Evolutionary conservation across 1,140 invertebrate genomes (phyloP), one percentile per base, ranked within the genome.

Genomic region (Drosophila sproati): DNA sequence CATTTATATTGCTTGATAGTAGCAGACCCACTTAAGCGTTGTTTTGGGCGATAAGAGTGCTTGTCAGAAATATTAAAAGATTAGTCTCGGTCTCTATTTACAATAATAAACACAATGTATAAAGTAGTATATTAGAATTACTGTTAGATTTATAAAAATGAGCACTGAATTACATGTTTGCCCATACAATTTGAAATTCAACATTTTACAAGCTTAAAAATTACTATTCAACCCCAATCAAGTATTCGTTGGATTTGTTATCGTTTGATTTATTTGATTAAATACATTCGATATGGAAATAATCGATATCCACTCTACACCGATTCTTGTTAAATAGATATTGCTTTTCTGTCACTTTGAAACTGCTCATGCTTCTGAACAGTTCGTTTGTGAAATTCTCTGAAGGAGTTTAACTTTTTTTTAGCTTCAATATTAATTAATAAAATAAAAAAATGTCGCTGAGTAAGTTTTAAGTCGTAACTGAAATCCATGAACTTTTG

Each of bases 41-140:
- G 35, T 8, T 8, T 5, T 34, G n/a, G 32, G n/a, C 28, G 59
- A 61, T 61, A 50, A 50, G 12, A 28, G 8, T n/a, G 34, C 48
- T 50, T 50, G 45, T 62, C 29, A 51, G 34, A 12, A 37, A 51
- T 29, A 29, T 39, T n/a, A 29, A 50, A 32, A 50, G 60, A 48
- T 62, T 51, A 62, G 34, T 50, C 20, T 5, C 32, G 3, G 4
- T 31, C 29, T 32, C 28, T n/a, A 3, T n/a, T n/a, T 2, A 54
- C 7, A 54, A 34, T 8, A 35, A 31, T 39, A 50, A n/a, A 62
- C 7, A 62, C 50, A 52, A n/a, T 43, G 39, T 43, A 43, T 8
- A 43, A 34, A 34, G 31, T 5, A 31, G 5, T 52, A 32, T 31
- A 34, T 34, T 52, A 32, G 50, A 4, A 7, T 8, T 51, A 31